A percentile compares a stretch with the other conserved stretches of the same genome.
These are phyloP conservation scores for Tinea pellionella DNA, from an alignment of 2,888 invertebrate genomes.

Conservation along the genomic window DNA sequence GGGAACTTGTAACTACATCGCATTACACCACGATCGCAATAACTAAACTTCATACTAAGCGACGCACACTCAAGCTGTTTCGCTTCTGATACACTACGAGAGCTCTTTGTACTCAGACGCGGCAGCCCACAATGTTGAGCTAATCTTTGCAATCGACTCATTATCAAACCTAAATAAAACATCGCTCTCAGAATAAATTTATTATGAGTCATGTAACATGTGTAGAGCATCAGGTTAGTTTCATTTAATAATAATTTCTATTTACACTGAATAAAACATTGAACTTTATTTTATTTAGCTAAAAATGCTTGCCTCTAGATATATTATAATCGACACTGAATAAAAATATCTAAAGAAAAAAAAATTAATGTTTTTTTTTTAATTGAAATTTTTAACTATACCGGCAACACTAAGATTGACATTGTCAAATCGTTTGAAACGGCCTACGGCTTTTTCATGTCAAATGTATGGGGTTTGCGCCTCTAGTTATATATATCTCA, in stretches of 20 bases:
- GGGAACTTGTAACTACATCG: constrained; percentile 67
- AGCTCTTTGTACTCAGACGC: constrained; percentile 52
- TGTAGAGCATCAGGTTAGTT: not conserved
- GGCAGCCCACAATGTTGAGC: constrained; percentile 30
- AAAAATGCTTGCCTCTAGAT: too few relatives aligned
- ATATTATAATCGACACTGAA: too few relatives aligned
- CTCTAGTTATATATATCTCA: too few relatives aligned
- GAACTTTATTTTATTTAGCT: too few relatives aligned
- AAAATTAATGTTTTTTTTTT: too few relatives aligned
- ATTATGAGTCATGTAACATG: not conserved
- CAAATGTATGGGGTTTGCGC: too few relatives aligned
- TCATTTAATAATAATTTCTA: not conserved
- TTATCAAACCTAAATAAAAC: not conserved
- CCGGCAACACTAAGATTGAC: too few relatives aligned
- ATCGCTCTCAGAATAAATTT: not conserved
- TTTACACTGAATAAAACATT: too few relatives aligned
- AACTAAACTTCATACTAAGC: constrained; percentile 24
- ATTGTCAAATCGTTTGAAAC: too few relatives aligned
- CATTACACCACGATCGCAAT: constrained; percentile 30
- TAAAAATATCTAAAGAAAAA: too few relatives aligned
- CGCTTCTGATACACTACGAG: constrained; percentile 23
- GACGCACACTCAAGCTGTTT: constrained; percentile 31
- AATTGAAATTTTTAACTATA: too few relatives aligned
- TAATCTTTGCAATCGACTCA: not conserved
- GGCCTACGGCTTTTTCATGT: too few relatives aligned